Evolutionary conservation across 2,888 invertebrate species (phyloP).

Genomic region (Cactoblastis cactorum): DNA sequence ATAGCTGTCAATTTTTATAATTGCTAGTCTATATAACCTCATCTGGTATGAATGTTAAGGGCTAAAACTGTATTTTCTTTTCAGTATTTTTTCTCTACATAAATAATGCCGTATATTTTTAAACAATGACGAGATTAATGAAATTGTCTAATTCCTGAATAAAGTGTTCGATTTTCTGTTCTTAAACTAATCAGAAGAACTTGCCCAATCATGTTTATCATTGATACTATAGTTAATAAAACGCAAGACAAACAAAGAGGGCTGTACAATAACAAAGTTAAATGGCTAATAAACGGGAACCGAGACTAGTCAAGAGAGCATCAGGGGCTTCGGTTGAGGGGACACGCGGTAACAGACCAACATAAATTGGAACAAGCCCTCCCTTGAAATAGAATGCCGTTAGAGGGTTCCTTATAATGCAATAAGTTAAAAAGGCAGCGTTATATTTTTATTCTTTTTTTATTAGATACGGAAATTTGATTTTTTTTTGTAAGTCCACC

Average conservation of each 20-base stretch:
- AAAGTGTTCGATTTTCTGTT: too few species aligned
- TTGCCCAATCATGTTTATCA: too few species aligned
- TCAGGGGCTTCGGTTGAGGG: constrained; percentile 58
- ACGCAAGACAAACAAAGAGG: constrained; percentile 31
- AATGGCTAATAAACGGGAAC: constrained; percentile 71
- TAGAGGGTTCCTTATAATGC: constrained; percentile 28
- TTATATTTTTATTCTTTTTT: not conserved
- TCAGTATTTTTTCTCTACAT: too few species aligned
- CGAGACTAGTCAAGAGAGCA: constrained; percentile 73
- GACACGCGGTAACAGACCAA: constrained; percentile 42
- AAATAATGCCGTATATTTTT: too few species aligned
- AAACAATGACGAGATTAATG: too few species aligned
- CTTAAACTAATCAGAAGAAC: too few species aligned
- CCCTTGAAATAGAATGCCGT: constrained; percentile 18
- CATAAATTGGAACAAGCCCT: constrained; percentile 54
- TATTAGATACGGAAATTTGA: not conserved
- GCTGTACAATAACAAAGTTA: constrained; percentile 49
- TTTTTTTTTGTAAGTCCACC: not conserved
- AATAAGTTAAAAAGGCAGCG: not conserved
- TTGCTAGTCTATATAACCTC: too few species aligned
- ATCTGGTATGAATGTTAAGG: too few species aligned
- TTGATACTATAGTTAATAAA: too few species aligned
- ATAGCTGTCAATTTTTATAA: too few species aligned
- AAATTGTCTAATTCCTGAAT: too few species aligned
- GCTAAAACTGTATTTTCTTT: too few species aligned